Percentiles rank a stretch among this genome's conserved stretches.
Evolutionary conservation across 2,888 invertebrate species (phyloP).

Genomic region (Metacarcinus magister): DNA sequence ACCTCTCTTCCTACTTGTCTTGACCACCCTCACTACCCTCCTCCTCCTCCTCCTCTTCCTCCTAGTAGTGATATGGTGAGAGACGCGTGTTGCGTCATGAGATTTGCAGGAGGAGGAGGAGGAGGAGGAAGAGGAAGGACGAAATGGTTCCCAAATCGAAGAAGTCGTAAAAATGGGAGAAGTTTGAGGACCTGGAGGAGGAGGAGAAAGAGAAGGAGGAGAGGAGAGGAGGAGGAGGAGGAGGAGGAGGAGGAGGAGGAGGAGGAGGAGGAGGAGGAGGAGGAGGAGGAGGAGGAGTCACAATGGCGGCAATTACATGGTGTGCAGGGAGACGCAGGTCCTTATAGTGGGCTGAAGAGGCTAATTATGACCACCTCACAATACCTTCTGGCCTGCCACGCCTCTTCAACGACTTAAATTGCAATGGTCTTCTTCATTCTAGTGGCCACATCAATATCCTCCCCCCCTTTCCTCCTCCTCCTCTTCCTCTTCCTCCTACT

Average conservation of each 20-base stretch:
- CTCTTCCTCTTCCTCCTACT: not conserved
- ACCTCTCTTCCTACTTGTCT: no score
- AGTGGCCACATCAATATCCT: slow-evolving; percentile 38
- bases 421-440: slow-evolving; percentile 34
- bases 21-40: no score
- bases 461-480: not conserved
- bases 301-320: slow-evolving; percentile 62
- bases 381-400: slow-evolving; percentile 49
- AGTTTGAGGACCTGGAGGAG: no score
- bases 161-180: not conserved
- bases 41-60: no score
- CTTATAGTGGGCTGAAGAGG: slow-evolving; percentile 54
- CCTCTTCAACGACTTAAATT: slow-evolving; percentile 64
- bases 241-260: not conserved
- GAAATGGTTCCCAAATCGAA: not conserved
- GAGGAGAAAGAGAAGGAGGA: not conserved
- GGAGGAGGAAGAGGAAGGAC: not conserved
- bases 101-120: not conserved
- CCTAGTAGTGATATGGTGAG: no score
- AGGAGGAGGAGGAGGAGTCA: not conserved
- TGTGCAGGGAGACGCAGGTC: slow-evolving; percentile 32
- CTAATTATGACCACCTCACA: slow-evolving; percentile 59
- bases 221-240: not conserved
- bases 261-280: not conserved
- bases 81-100: no score